A percentile compares a stretch with the other conserved stretches of the same genome.
Conservation (phyloP, 2,113 vertebrate genomes). For the Diadophis punctatus region DNA sequence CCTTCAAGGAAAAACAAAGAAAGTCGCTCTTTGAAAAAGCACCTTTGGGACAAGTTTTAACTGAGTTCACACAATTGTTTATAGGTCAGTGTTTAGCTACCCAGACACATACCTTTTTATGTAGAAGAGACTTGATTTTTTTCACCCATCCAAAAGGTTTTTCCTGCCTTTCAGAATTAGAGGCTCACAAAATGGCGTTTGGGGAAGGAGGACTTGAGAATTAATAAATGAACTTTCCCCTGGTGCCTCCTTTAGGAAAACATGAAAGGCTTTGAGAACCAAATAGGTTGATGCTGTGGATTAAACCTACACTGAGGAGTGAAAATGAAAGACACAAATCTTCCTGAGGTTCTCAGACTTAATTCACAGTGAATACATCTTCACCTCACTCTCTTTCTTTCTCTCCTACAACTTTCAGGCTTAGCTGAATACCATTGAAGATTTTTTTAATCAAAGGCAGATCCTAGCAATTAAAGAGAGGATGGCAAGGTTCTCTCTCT, state of each 20-base stretch:
- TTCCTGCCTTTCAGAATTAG: not conserved
- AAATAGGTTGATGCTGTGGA: not conserved
- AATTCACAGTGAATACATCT: not conserved
- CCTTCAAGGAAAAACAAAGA: too few relatives aligned
- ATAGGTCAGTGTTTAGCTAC: too few relatives aligned
- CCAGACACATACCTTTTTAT: too few relatives aligned
- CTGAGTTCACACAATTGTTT: too few relatives aligned
- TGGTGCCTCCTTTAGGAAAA: not conserved
- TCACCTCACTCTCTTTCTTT: too few relatives aligned
- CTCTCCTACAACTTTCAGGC: not conserved
- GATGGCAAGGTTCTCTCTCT: conserved; percentile 10
- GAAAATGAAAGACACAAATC: not conserved
- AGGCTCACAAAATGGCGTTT: not conserved
- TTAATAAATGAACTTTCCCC: not conserved
- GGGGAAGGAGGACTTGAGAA: not conserved
- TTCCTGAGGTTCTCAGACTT: not conserved
- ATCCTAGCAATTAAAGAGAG: conserved; percentile 20
- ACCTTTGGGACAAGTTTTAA: too few relatives aligned
- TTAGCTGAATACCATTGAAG: not conserved
- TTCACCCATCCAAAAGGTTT: too few relatives aligned
- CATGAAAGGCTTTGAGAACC: not conserved
- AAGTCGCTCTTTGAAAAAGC: too few relatives aligned
- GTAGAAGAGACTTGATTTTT: too few relatives aligned
- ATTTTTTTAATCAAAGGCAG: conserved; percentile 37
- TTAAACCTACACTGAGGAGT: not conserved